phyloP scores from a whole-genome alignment of 1,140 invertebrate species.

The Teleogryllus occipitalis region DNA sequence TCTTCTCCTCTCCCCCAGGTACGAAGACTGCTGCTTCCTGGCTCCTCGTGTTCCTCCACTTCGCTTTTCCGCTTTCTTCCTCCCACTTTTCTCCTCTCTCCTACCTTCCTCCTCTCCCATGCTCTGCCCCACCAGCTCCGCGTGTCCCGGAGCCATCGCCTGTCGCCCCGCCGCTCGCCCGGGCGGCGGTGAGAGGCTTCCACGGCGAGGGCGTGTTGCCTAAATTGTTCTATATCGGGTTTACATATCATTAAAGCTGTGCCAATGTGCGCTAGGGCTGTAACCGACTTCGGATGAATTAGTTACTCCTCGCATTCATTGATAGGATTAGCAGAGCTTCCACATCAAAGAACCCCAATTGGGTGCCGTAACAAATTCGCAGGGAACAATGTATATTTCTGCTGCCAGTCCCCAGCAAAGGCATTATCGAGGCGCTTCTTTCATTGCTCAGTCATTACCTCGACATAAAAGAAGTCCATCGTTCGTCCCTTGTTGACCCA shows the following conservation, averaged over 20 bases:
- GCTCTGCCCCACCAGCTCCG: too few species aligned
- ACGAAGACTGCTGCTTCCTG: too few species aligned
- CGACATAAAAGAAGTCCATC: neutral
- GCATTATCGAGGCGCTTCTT: neutral
- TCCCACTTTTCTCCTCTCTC: too few species aligned
- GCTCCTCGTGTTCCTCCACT: too few species aligned
- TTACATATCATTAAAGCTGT: constrained; percentile 5
- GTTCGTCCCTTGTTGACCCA: too few species aligned
- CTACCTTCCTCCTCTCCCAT: too few species aligned
- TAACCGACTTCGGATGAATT: neutral
- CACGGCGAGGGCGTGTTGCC: neutral
- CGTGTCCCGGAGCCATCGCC: too few species aligned
- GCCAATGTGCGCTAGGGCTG: neutral
- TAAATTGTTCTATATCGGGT: constrained; percentile 5
- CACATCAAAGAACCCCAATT: neutral
- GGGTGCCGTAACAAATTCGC: neutral
- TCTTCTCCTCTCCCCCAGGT: too few species aligned
- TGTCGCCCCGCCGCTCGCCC: too few species aligned
- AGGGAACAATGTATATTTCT: neutral
- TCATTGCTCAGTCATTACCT: neutral
- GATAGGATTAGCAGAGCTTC: neutral
- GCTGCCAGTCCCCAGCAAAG: neutral
- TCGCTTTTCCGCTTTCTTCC: too few species aligned
- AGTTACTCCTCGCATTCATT: neutral
- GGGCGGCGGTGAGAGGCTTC: too few species aligned